phyloP scores from a whole-genome alignment of 2,888 invertebrate genomes.

The Vanessa cardui region DNA sequence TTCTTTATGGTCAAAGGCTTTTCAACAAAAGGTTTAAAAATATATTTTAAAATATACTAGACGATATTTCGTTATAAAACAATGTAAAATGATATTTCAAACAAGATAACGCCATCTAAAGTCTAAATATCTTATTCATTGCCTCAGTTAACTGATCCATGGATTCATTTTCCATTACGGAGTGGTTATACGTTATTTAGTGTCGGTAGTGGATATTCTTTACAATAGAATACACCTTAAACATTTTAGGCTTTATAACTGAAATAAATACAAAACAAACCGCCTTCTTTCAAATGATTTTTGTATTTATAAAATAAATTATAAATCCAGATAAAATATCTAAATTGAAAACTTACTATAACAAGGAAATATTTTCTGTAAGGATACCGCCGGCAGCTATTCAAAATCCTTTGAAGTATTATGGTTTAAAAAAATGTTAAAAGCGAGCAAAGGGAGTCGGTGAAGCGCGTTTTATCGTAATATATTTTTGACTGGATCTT shows the following conservation, averaged over 20 bases:
- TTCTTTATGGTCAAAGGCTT: too few relatives aligned
- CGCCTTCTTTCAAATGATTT: too few relatives aligned
- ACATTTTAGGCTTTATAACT: too few relatives aligned
- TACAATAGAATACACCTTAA: not conserved
- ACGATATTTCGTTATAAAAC: not conserved
- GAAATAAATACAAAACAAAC: too few relatives aligned
- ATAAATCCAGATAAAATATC: not conserved
- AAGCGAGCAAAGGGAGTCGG: constrained; percentile 5
- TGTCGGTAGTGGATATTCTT: not conserved
- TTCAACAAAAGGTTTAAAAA: too few relatives aligned
- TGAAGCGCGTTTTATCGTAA: constrained; percentile 32
- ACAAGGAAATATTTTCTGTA: not conserved
- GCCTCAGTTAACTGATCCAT: constrained; percentile 1
- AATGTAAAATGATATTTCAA: not conserved
- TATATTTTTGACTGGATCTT: constrained; percentile 56
- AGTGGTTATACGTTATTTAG: constrained; percentile 3
- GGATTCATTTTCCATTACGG: constrained; percentile 11
- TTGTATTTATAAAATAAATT: not conserved
- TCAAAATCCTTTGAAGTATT: constrained; percentile 12
- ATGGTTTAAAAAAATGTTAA: constrained; percentile 13
- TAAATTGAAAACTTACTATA: not conserved
- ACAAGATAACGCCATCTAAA: constrained; percentile 3
- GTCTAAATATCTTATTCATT: not conserved
- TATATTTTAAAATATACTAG: too few relatives aligned
- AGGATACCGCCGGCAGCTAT: not conserved